Base-by-base conservation (phyloP, 2,113 vertebrate species). In the Raphicerus campestris region DNA sequence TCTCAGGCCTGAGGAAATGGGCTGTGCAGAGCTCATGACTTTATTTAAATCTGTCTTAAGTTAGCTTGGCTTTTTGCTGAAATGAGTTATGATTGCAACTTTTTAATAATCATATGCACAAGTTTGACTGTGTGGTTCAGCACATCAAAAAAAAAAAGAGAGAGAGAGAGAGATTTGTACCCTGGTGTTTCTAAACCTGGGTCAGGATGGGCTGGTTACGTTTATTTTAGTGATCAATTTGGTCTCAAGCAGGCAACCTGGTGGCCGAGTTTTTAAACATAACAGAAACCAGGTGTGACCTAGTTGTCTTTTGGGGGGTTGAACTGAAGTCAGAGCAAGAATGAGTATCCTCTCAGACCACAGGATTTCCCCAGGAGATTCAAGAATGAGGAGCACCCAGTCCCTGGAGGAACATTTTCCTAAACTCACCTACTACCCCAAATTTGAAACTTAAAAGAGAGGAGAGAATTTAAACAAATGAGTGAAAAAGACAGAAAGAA, bases 261-360 rank as follows among this genome's bases (percentile, higher is more conserved):
- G 75, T 91, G n/a, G 61, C n/a, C 28, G 26, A 55, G 32, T 70
- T 84, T 89, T 89, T 55, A 75, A 98, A 24, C 20, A 39, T 61
- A 42, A 70, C 89, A 92, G 28, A 92, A 96, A 93, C 86, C 93
- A 98, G 96, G 1, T 5, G 9, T 96, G 94, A 97, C 49, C n/a
- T n/a, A 26, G 39, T 8, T 97, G 94, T 82, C 93, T 97, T 96
- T 83, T 49, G 0, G 84, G 17, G 42, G 13, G 13, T 35, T 39
- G 32, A 88, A 75, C 45, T 3, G 51, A 97, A 87, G 0, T 90
- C 26, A 88, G 26, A 14, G 1, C 9, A 91, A 94, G 82, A 94
- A 75, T 35, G 55, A 58, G 15, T 45, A 19, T 42, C 35, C 45
- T 70, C 17, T 61, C 53, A 10, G 61, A 82, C 32, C 49, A 55